These are phyloP conservation scores for Cyrtodaria siliqua DNA, from an alignment of 2,888 invertebrate genomes.

Conservation along the genomic window DNA sequence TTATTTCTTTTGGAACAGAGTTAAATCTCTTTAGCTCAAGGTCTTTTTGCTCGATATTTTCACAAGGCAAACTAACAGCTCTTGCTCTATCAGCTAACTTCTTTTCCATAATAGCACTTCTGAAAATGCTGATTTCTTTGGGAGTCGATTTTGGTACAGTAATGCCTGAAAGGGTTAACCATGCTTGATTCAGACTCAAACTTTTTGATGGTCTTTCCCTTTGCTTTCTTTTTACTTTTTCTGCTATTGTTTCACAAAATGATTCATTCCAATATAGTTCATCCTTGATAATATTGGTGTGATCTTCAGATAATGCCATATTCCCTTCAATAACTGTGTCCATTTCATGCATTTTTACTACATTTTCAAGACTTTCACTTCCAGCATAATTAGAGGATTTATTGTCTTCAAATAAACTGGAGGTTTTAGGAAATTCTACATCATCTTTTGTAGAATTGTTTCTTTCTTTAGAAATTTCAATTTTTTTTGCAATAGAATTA, in stretches of 20 bases:
- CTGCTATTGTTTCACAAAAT: conserved; percentile 52
- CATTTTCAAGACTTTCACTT: too few species aligned
- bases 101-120: conserved; percentile 48
- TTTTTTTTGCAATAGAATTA: too few species aligned
- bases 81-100: conserved; percentile 26
- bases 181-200: too few species aligned
- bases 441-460: too few species aligned
- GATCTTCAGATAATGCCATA: background rate
- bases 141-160: conserved; percentile 24
- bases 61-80: conserved; percentile 9
- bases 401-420: too few species aligned
- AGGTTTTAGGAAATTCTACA: too few species aligned
- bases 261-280: conserved; percentile 8
- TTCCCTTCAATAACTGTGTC: background rate
- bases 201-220: conserved; percentile 24
- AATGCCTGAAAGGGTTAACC: background rate
- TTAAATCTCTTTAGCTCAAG: conserved; percentile 18
- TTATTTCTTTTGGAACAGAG: conserved; percentile 34
- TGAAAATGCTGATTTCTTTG: conserved; percentile 45
- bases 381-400: too few species aligned
- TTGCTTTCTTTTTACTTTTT: conserved; percentile 54
- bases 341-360: too few species aligned
- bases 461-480: too few species aligned
- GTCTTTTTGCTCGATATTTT: conserved; percentile 2
- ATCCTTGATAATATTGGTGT: background rate